Evolutionary conservation across 2,888 invertebrate genomes (phyloP), one percentile per base, ranked within the genome.

Genomic region (Drosophila maculinotata): DNA sequence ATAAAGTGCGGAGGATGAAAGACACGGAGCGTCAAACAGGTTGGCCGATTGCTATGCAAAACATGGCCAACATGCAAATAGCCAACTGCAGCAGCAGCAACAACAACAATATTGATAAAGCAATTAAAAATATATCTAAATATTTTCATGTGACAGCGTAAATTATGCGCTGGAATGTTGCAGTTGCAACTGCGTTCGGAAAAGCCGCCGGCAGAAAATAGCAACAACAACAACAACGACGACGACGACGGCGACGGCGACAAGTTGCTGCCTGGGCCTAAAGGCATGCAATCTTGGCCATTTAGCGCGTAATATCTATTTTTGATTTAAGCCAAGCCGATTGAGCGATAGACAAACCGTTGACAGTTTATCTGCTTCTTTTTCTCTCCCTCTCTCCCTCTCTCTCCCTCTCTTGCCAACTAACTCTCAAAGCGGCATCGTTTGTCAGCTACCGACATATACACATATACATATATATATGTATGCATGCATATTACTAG

Each of bases 111-210:
- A 62, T 62, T 88, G 87, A 87, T 87, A 87, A 83, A 88, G 87
- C 87, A 88, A 87, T 87, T 88, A 87, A 88, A 86, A 86, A 71
- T 70, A 75, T 86, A 74, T 69, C 71, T 72, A 72, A 68, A 87
- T 76, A 82, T 73, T 74, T 83, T 53, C 70, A 74, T 71, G 67
- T 77, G 73, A 72, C 69, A 75, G 73, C 73, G 56, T 51, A 69
- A 69, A 69, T 76, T 87, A 87, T 82, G 84, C 86, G 69, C 53
- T 69, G 84, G 86, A 82, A 87, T 87, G 83, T 72, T 54, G 83
- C 57, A 54, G 59, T 49, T 52, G 67, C 79, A 67, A 42, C 14
- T n/a, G n/a, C n/a, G 38, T 41, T 38, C 25, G 47, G 45, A 49
- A 41, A 72, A 45, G 69, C 63, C 59, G 59, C 48, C 58, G 33